These are phyloP conservation scores for Sarcoramphus papa DNA, from an alignment of 2,797 vertebrate genomes.

Conservation along the genomic window DNA sequence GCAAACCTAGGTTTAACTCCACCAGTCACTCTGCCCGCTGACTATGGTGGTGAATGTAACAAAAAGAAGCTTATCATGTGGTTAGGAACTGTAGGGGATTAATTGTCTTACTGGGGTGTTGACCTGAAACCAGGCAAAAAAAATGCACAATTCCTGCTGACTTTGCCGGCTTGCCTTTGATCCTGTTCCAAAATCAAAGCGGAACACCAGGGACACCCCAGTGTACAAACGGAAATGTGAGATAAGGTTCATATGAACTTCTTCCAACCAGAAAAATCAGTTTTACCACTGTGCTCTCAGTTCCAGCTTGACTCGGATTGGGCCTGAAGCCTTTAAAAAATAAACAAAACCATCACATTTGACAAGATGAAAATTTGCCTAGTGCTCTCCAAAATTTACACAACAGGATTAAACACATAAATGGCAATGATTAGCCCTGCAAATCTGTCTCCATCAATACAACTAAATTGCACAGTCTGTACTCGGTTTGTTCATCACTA, in stretches of 20 bases:
- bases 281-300: background rate
- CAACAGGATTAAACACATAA: background rate
- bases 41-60: background rate
- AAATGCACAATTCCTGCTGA: background rate
- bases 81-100: background rate
- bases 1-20: background rate
- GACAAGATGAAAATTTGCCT: background rate
- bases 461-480: background rate
- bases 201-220: background rate
- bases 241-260: conserved; percentile 33
- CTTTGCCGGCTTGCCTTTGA: background rate
- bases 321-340: background rate
- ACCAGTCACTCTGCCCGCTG: background rate
- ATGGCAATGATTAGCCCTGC: background rate
- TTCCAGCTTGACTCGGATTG: background rate
- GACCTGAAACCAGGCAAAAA: background rate
- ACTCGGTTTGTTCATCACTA: background rate
- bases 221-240: background rate
- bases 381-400: background rate
- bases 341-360: background rate
- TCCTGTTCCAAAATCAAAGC: conserved; percentile 12
- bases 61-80: background rate
- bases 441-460: background rate
- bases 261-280: conserved; percentile 28
- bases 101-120: background rate